These are phyloP conservation scores for Aldabrachelys gigantea DNA, from an alignment of 2,113 vertebrate species.

Conservation along the genomic window DNA sequence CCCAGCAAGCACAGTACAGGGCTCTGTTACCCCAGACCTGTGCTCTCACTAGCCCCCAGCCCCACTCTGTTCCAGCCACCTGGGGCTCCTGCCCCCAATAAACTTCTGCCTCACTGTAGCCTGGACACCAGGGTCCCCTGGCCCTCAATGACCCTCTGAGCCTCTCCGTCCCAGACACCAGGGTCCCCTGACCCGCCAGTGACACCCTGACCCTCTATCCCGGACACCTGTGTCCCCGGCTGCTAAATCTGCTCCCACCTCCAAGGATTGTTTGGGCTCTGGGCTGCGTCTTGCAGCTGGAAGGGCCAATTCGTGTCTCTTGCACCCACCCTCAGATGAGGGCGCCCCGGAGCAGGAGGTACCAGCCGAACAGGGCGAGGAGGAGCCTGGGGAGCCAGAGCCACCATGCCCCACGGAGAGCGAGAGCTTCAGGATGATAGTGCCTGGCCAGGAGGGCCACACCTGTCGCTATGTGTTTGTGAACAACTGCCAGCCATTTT, in stretches of 20 bases:
- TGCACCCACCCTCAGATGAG: not conserved
- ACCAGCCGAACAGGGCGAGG: too few relatives aligned
- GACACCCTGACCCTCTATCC: not conserved
- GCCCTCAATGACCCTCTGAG: too few relatives aligned
- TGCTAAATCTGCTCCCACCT: not conserved
- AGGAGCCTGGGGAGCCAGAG: not conserved
- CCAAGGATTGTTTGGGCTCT: not conserved
- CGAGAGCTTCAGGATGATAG: too few relatives aligned
- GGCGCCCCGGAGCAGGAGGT: too few relatives aligned
- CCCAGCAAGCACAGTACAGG: too few relatives aligned
- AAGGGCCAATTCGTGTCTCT: not conserved
- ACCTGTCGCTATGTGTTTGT: rapidly evolving
- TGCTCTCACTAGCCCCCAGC: not conserved
- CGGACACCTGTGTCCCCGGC: not conserved
- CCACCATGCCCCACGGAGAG: not conserved
- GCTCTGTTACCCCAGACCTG: not conserved
- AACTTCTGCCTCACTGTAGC: too few relatives aligned
- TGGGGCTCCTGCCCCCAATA: not conserved
- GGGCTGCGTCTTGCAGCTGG: not conserved
- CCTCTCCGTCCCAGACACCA: not conserved
- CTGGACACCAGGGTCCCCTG: not conserved
- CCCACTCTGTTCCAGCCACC: not conserved
- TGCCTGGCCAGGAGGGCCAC: not conserved
- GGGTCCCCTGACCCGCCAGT: rapidly evolving
- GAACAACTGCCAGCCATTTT: rapidly evolving